These are phyloP conservation scores for Drosophila oshimai DNA, from an alignment of 1,140 invertebrate genomes.

Conservation along the genomic window DNA sequence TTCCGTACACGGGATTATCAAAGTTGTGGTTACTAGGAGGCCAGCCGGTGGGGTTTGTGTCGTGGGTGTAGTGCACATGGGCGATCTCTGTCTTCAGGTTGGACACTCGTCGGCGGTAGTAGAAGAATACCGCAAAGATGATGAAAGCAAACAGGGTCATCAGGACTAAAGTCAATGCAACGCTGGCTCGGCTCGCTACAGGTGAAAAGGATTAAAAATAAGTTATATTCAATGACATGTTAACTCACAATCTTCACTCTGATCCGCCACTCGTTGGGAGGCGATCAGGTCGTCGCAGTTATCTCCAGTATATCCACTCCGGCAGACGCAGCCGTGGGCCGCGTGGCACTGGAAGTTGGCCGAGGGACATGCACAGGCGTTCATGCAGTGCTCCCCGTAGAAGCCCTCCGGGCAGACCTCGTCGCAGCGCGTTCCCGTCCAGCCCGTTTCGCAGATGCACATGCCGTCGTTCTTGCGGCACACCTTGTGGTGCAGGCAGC, in stretches of 20 bases:
- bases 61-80: constrained; percentile 94
- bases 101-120: constrained; percentile 90
- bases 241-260: constrained; percentile 45
- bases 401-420: constrained; percentile 95
- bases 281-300: constrained; percentile 84
- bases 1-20: constrained; percentile 95
- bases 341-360: constrained; percentile 92
- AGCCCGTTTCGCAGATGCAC: constrained; percentile 91
- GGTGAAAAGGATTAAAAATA: not conserved
- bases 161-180: constrained; percentile 87
- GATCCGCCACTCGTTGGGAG: constrained; percentile 53
- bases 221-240: not conserved
- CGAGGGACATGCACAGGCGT: constrained; percentile 89
- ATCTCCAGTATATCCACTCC: constrained; percentile 88
- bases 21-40: constrained; percentile 92
- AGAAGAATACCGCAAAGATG: constrained; percentile 87
- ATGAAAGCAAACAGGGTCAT: constrained; percentile 87
- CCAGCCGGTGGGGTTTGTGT: constrained; percentile 85
- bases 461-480: constrained; percentile 92
- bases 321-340: constrained; percentile 91
- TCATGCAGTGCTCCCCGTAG: constrained; percentile 94
- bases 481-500: constrained; percentile 90
- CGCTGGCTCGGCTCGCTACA: constrained; percentile 84
- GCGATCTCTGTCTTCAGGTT: constrained; percentile 93
- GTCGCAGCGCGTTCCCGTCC: constrained; percentile 90